Evolutionary conservation across 2,797 vertebrate genomes (phyloP), one percentile per base, ranked within the genome.

Genomic region (Enteromius unitaeniatus): DNA sequence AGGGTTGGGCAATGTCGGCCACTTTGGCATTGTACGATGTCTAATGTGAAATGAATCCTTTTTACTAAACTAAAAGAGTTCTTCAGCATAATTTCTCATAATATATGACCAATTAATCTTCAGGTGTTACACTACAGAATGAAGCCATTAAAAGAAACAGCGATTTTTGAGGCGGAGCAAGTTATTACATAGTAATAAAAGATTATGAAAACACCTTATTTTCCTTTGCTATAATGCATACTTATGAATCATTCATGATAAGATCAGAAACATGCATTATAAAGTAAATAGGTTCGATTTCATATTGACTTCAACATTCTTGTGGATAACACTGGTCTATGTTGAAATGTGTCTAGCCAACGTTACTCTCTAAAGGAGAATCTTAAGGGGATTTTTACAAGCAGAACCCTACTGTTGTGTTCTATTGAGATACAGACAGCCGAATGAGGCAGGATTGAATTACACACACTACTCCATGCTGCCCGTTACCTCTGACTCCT

Each of bases 401-500:
- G 53, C 14, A 60, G 53, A 76, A 58, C 31, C 34, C 74, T 60
- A 42, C 53, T 76, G 74, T 60, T 60, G 53, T 76, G 53, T 13
- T 60, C 53, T 60, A 76, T 26, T 76, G 74, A 76, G 34, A 55
- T n/a, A 75, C 11, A 75, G 19, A 64, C 69, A 19, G 28, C 37
- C 5, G 9, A 51, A 3, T 31, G 37, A 49, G 21, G 51, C 34
- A 14, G 34, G 37, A 62, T 49, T 62, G 69, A 83, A 77, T 83
- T 49, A 47, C 65, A 84, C 14, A 45, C 10, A 47, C 78, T 68
- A 53, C 49, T 74, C 26, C 64, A 83, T 76, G 82, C 62, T 80
- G 65, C 65, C 81, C 37, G 13, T 21, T 53, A 37, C 88, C 89
- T 90, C 88, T 82, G 87, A 47, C 81, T 88, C 82, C 87, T 73